Evolutionary conservation across 2,888 invertebrate species (phyloP).

Genomic region (Cheiracanthium punctorium): DNA sequence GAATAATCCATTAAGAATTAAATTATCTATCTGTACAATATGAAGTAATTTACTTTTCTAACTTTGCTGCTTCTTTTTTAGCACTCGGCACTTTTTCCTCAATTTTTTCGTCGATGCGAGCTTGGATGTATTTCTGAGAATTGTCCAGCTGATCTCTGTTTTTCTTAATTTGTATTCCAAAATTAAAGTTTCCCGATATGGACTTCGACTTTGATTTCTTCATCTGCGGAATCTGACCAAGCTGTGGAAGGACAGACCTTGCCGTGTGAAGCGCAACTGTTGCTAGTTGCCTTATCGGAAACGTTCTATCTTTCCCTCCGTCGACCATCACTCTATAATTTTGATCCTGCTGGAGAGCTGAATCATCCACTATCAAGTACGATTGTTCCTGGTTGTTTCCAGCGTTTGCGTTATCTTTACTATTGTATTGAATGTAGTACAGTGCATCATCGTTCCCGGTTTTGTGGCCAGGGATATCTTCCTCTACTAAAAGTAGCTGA

Average conservation of each 20-base stretch:
- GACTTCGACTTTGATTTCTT: slow-evolving; percentile 10
- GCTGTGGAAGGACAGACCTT: slow-evolving; percentile 19
- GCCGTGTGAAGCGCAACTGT: slow-evolving; percentile 35
- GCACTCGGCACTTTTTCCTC: background rate
- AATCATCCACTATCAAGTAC: background rate
- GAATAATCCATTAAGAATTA: too few species aligned
- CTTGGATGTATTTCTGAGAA: slow-evolving; percentile 3
- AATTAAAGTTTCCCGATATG: slow-evolving; percentile 45
- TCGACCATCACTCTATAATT: slow-evolving; percentile 24
- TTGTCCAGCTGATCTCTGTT: background rate
- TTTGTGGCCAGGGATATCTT: background rate
- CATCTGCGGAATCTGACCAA: background rate
- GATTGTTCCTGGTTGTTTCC: background rate
- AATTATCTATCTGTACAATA: too few species aligned
- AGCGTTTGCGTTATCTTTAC: background rate
- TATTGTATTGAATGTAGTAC: background rate
- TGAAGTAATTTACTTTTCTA: too few species aligned
- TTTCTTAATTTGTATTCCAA: slow-evolving; percentile 38
- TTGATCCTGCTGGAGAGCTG: background rate
- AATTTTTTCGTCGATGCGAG: background rate
- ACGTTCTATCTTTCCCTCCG: slow-evolving; percentile 31
- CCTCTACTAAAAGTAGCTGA: background rate
- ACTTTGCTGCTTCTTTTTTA: too few species aligned
- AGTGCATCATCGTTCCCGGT: background rate
- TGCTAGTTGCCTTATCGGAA: slow-evolving; percentile 25